Evolutionary conservation across 2,888 invertebrate genomes (phyloP), one percentile per base, ranked within the genome.

Genomic region (Frankliniella intonsa): DNA sequence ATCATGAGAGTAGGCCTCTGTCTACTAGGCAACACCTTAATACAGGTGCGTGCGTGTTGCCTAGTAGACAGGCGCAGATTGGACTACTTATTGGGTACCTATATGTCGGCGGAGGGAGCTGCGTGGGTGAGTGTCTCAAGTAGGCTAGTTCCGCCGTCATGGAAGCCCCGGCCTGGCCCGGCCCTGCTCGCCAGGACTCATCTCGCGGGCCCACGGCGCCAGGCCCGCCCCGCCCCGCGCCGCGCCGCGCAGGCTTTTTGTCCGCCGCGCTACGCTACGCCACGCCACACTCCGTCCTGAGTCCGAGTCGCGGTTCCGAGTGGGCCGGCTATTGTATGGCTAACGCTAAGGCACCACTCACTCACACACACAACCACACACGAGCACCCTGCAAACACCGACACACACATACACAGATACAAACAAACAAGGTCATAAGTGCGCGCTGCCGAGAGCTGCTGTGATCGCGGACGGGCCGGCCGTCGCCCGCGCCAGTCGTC

Each of bases 291-390:
- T 38, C 38, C 38, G 38, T 38, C 38, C 3, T 38, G 38, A 3
- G 38, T 38, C 38, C 38, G 38, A 38, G 38, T 17, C 22, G 69
- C 25, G 22, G 22, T 12, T 22, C 69, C 25, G 69, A 76, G 69
- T 76, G 69, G 69, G 69, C 69, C 22, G 69, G 69, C 69, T 22
- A 76, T 76, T 76, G 69, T 76, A 76, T 76, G 69, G 69, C 69
- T 12, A 76, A 25, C 25, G 69, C 69, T 25, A 76, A n/a, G 25
- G 22, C 69, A 1, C n/a, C 69, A 25, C 38, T 38, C 69, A 25
- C 69, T 22, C 69, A 25, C 69, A 76, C 69, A 76, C 25, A 25
- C 10, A 14, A 1, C 8, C 69, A 76, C 69, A 76, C 25, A 25
- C 10, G 62, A 1, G 62, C 55, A 55, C 17, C 38, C 38, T 38